Percentiles rank a stretch among this genome's conserved stretches.
These are phyloP conservation scores for Esperia sulphurella DNA, from an alignment of 2,888 invertebrate species.

Conservation along the genomic window DNA sequence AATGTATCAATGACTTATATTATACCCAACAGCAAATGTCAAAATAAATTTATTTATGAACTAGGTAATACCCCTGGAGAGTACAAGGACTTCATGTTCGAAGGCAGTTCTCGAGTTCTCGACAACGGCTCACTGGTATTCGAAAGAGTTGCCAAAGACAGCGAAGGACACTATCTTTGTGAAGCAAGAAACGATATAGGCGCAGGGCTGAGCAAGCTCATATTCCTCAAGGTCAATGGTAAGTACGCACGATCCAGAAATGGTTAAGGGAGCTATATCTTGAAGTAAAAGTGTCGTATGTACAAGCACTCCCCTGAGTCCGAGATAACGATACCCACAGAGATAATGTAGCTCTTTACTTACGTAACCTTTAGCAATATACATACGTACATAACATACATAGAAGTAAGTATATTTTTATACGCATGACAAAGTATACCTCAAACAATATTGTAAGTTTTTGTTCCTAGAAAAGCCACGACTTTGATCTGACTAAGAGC, in stretches of 20 bases:
- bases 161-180: constrained; percentile 94
- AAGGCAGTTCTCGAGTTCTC: constrained; percentile 86
- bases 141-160: constrained; percentile 89
- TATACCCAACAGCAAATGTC: too few relatives aligned
- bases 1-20: too few relatives aligned
- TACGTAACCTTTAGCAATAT: neutral
- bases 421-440: neutral
- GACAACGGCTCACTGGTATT: constrained; percentile 92
- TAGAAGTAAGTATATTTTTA: too few relatives aligned
- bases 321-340: constrained; percentile 6
- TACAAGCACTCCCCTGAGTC: constrained; percentile 4
- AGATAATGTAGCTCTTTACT: constrained; percentile 9
- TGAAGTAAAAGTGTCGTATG: constrained; percentile 6
- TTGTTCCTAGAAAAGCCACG: too few relatives aligned
- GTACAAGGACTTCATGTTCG: constrained; percentile 90
- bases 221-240: constrained; percentile 94
- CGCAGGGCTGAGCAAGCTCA: constrained; percentile 94
- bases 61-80: constrained; percentile 84
- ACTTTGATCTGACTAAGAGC: too few relatives aligned
- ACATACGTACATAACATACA: neutral
- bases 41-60: too few relatives aligned
- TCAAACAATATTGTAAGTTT: too few relatives aligned
- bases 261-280: constrained; percentile 9
- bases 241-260: constrained; percentile 41
- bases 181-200: constrained; percentile 96